Base-by-base conservation (phyloP, 2,797 vertebrate species). In the Takifugu rubripes region DNA sequence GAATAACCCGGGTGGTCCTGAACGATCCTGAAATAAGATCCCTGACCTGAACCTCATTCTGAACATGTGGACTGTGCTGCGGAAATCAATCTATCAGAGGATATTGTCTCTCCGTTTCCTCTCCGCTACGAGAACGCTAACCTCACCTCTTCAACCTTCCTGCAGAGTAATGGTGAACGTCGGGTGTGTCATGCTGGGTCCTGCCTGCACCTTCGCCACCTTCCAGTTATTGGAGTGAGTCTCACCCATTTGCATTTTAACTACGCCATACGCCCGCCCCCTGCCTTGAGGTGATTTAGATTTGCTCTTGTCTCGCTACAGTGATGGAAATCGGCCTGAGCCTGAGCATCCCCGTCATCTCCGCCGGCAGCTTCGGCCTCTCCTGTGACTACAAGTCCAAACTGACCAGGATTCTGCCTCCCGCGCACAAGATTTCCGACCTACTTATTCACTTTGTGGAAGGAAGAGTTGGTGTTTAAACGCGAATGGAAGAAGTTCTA, bases 201-300 rank as follows among this genome's bases (percentile, higher is more conserved):
- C 96, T 0, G 92, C 93, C 1, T 99, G 97, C 70, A 96, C 95
- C 3, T 98, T 91, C 0, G 94, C 96, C 44, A 97, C 97, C 21
- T 98, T 78, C 82, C 95, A 98, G 79, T 90, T 99, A 81, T 88
- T 95, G 54, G 94, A 96, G 97, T 99, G 89, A 96, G 96, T 96
- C 84, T 48, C 8, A 31, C 12, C 25, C 5, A 11, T 0, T 36
- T 60, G 36, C 27, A 49, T 14, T 52, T 7, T 26, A 3, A 25
- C 49, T 1, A 25, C 12, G 21, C 14, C 1, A 7, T 6, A 12
- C 40, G 42, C 25, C 16, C 6, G 3, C 33, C 5, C 17, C 16
- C 11, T 24, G 21, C 17, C 25, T 6, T 83, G 27, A 69, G 6
- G 77, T 6, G 11, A 3, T 21, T 21, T 2, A 17, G 6, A 21